phyloP scores from a whole-genome alignment of 2,888 invertebrate species.

The Heliconius ismenius region DNA sequence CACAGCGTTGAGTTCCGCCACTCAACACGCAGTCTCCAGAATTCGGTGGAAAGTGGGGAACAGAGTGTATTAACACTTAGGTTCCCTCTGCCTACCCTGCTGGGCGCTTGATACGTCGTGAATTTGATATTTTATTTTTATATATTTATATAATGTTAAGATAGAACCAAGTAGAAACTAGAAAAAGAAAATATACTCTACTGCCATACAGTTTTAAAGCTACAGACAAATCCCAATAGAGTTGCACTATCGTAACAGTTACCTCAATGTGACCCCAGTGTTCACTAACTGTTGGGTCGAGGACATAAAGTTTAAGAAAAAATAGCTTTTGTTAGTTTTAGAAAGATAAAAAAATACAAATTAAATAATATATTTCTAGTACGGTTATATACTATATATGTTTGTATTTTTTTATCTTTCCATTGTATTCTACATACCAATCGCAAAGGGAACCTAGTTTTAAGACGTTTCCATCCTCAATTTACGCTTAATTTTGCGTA shows the following conservation, averaged over 20 bases:
- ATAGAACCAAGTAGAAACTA: background rate
- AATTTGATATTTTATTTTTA: background rate
- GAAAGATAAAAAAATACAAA: background rate
- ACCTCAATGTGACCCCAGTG: conserved; percentile 14
- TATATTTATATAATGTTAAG: background rate
- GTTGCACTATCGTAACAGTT: conserved; percentile 8
- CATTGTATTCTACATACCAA: no score
- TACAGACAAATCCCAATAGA: conserved; percentile 12
- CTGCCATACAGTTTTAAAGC: background rate
- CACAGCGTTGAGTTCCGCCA: no score
- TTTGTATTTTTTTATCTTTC: no score
- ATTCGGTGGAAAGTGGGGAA: no score
- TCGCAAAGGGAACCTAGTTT: no score
- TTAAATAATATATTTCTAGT: no score
- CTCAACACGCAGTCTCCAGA: no score
- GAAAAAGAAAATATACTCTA: background rate
- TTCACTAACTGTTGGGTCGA: conserved; percentile 5
- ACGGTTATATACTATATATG: no score
- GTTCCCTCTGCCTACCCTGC: background rate
- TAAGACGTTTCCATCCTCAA: no score
- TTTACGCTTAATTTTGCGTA: no score
- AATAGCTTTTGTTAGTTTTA: background rate
- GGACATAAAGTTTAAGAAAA: conserved; percentile 10
- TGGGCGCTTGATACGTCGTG: background rate
- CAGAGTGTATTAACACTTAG: background rate